A percentile compares a stretch with the other conserved stretches of the same genome.
Conservation (phyloP, 2,888 invertebrate genomes). For the Eretmocerus hayati region DNA sequence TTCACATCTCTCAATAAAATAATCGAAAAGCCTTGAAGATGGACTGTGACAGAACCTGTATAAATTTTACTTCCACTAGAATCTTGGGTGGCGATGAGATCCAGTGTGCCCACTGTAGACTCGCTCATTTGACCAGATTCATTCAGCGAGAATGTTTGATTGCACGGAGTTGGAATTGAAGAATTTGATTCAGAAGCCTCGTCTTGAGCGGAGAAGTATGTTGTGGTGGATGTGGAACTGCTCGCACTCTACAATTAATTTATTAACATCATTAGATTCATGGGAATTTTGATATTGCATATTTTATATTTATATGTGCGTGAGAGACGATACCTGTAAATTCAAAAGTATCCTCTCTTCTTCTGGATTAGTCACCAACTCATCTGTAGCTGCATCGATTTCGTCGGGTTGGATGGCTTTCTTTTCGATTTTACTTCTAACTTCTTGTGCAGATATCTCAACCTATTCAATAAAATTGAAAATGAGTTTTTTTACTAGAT, state of each 20-base stretch:
- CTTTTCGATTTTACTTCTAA: slow-evolving; percentile 58
- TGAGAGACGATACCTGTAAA: slow-evolving; percentile 22
- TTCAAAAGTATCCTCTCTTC: slow-evolving; percentile 14
- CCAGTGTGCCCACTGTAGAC: slow-evolving; percentile 6
- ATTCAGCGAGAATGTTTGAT: background rate
- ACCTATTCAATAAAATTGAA: slow-evolving; percentile 43
- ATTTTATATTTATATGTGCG: background rate
- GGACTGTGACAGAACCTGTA: slow-evolving; percentile 38
- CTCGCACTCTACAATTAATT: slow-evolving; percentile 26
- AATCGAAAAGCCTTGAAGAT: slow-evolving; percentile 47
- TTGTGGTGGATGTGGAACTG: slow-evolving; percentile 28
- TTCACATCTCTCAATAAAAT: slow-evolving; percentile 49
- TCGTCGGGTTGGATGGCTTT: slow-evolving; percentile 26
- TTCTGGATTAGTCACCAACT: slow-evolving; percentile 9
- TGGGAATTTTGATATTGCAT: background rate
- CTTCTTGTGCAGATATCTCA: slow-evolving; percentile 76
- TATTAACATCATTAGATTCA: background rate
- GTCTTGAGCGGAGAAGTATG: slow-evolving; percentile 36
- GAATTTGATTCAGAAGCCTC: slow-evolving; percentile 22
- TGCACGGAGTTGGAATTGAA: slow-evolving; percentile 8
- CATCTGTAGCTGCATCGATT: slow-evolving; percentile 4
- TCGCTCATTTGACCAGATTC: slow-evolving; percentile 13
- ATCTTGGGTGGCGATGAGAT: slow-evolving; percentile 1
- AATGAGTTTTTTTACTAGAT: background rate
- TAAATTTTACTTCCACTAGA: slow-evolving; percentile 4